phyloP scores from a whole-genome alignment of 2,797 vertebrate genomes.

The Cetoscarus ocellatus region DNA sequence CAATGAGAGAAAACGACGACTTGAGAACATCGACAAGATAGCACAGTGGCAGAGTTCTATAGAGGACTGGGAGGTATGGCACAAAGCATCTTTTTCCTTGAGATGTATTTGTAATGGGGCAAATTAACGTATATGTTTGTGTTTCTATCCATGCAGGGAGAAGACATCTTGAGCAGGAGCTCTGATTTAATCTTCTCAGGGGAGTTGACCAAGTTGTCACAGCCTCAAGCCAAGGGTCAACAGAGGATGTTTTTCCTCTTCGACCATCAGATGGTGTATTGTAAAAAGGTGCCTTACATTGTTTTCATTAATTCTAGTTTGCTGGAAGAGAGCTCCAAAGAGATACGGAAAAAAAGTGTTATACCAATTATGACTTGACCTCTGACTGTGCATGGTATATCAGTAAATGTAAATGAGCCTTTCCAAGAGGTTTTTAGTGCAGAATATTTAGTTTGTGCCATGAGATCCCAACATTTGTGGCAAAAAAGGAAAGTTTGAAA shows the following conservation, averaged over 20 bases:
- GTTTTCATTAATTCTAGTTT: background rate
- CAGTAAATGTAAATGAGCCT: no score
- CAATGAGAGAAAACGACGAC: conserved; percentile 94
- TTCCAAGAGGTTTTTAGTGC: background rate
- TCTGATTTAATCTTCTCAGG: conserved; percentile 96
- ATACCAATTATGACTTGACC: no score
- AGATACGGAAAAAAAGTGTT: no score
- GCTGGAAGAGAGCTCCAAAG: background rate
- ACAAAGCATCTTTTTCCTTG: background rate
- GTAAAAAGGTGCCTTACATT: conserved; percentile 91
- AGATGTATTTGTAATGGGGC: background rate
- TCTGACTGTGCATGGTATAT: no score
- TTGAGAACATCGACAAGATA: conserved; percentile 98
- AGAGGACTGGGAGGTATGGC: conserved; percentile 96
- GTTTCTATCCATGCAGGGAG: conserved; percentile 83
- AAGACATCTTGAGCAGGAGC: conserved; percentile 93
- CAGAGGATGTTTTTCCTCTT: conserved; percentile 98
- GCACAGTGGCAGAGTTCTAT: conserved; percentile 97
- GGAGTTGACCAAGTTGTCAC: conserved; percentile 92
- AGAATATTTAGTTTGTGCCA: no score
- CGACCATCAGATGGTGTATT: conserved; percentile 96
- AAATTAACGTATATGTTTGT: conserved; percentile 21
- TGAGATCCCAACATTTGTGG: no score
- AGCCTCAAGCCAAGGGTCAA: conserved; percentile 94
- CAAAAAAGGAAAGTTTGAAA: no score